These are phyloP conservation scores for Crotalus tigris DNA, from an alignment of 2,113 vertebrate species.

Conservation along the genomic window DNA sequence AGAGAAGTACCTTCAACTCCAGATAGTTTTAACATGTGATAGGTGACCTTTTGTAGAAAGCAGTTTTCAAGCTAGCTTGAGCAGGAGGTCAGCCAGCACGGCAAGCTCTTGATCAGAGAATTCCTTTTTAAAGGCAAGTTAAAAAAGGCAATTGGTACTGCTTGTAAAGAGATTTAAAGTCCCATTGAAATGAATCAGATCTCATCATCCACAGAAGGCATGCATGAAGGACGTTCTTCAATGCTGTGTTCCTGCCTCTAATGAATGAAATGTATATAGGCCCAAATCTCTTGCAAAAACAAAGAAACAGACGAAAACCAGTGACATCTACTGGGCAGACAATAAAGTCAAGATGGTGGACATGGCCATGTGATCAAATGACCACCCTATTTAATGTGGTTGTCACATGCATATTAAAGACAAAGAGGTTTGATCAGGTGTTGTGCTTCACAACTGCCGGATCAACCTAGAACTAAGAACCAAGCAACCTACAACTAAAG, in stretches of 20 bases:
- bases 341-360: not conserved
- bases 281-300: not conserved
- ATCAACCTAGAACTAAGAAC: not conserved
- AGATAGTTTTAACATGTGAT: slow-evolving; percentile 23
- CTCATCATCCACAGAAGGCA: not conserved
- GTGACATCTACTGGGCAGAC: not conserved
- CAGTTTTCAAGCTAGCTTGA: not conserved
- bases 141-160: slow-evolving; percentile 4
- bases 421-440: not conserved
- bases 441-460: not conserved
- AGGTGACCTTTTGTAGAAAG: slow-evolving; percentile 13
- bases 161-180: not conserved
- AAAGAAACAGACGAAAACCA: not conserved
- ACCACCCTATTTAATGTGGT: not conserved
- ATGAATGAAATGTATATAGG: not conserved
- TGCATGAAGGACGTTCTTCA: not conserved
- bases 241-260: not conserved
- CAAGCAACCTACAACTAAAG: not conserved
- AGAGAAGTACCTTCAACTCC: slow-evolving; percentile 31
- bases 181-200: not conserved
- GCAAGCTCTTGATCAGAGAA: slow-evolving; percentile 1
- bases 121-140: slow-evolving; percentile 11
- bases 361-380: not conserved
- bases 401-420: not conserved
- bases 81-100: not conserved